Base-by-base conservation (phyloP, 2,888 invertebrate genomes). In the Polydrusus cervinus region DNA sequence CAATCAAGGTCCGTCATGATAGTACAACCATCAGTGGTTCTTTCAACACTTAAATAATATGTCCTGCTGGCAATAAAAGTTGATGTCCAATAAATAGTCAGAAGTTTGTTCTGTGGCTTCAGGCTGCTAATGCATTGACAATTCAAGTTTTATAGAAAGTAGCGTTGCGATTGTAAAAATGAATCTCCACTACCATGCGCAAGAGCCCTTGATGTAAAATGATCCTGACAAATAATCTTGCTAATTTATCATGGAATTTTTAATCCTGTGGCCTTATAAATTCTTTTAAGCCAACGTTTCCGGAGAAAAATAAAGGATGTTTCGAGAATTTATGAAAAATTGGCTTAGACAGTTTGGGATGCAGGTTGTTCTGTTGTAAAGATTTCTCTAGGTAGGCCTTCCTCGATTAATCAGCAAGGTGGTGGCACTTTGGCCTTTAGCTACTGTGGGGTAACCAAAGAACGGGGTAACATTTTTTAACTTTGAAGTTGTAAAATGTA, bases 161-260 rank as follows among this genome's bases (percentile, higher is more conserved):
- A 55, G 55, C 1, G 55, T 55, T 5, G 55, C 30, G 16, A 8
- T 30, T 0, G 55, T 30, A 55, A 3, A 5, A 30, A n/a, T n/a
- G 7, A 55, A 55, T n/a, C 30, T 55, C 0, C 20, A 1, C n/a
- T 8, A 51, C 9, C 0, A 20, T 9, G 13, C 6, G 30, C 14
- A 30, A 13, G 8, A 13, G 13, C n/a, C n/a, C n/a, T n/a, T 1
- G 1, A 11, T 3, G 20, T 1, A 55, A 55, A 30, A 8, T 55
- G 55, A 13, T 55, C 55, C n/a, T 55, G 25, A 30, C 55, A 55
- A 13, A 55, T 25, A 55, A 5, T 1, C n/a, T 55, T 55, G n/a
- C 30, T 30, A 30, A 0, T 55, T 13, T 55, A 8, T 30, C 55
- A 55, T 30, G 30, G 30, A 55, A 55, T n/a, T 30, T 55, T 8